Conservation (phyloP, 2,797 vertebrate genomes). For the Crocodylus rhombifer region DNA sequence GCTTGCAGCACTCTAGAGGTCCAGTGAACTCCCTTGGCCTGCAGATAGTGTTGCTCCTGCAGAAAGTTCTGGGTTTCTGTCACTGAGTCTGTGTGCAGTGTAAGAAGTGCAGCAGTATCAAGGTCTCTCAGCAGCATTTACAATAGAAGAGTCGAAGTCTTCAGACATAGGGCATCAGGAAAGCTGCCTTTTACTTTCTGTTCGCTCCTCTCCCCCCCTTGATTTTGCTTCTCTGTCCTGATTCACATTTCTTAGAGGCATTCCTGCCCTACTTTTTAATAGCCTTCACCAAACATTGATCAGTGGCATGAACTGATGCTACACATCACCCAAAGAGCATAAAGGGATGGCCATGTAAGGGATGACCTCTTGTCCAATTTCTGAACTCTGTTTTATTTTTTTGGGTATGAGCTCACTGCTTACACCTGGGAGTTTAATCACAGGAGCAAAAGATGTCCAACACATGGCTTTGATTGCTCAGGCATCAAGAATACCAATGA, state of each 20-base stretch:
- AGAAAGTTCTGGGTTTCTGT: neutral
- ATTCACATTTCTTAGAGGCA: neutral
- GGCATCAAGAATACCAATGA: neutral
- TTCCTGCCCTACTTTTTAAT: neutral
- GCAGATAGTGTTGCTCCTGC: fast-evolving
- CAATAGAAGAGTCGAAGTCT: neutral
- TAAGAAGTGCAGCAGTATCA: neutral
- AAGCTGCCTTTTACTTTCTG: neutral
- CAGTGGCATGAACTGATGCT: neutral
- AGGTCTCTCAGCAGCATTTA: neutral
- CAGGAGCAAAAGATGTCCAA: neutral
- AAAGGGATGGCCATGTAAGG: neutral
- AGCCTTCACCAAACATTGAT: neutral
- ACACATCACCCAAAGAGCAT: neutral
- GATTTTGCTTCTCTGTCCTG: neutral
- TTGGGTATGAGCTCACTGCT: neutral
- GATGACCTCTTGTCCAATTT: neutral
- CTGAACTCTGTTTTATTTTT: neutral
- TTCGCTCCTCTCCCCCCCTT: neutral
- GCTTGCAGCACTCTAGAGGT: neutral
- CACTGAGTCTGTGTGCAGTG: neutral
- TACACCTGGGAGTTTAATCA: neutral
- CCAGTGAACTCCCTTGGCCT: neutral
- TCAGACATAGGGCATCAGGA: neutral
- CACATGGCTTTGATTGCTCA: neutral